Percentiles rank a stretch among this genome's conserved stretches.
phyloP scores from a whole-genome alignment of 2,888 invertebrate genomes.

The Metellina segmentata region DNA sequence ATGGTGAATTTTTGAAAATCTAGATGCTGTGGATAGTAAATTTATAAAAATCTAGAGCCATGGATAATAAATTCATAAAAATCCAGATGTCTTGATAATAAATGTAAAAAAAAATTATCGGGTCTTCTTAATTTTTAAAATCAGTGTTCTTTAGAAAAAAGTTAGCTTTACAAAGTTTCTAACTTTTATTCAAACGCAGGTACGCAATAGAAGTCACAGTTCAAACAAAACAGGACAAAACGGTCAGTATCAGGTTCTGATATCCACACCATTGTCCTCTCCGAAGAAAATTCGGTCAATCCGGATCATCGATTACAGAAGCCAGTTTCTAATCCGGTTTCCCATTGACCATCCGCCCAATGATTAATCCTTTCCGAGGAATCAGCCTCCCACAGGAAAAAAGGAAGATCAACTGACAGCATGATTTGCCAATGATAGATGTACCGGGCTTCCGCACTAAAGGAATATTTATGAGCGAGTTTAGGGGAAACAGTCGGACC shows the following conservation, averaged over 20 bases:
- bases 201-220: too few species aligned
- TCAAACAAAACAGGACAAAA: too few species aligned
- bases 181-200: too few species aligned
- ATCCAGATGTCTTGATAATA: too few species aligned
- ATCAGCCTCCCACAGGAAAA: conserved; percentile 32
- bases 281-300: not conserved
- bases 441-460: conserved; percentile 18
- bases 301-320: conserved; percentile 34
- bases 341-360: conserved; percentile 18
- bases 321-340: conserved; percentile 44
- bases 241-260: not conserved
- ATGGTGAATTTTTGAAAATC: too few species aligned
- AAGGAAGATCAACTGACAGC: conserved; percentile 16
- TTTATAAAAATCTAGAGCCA: too few species aligned
- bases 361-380: conserved; percentile 48
- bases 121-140: too few species aligned
- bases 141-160: too few species aligned
- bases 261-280: not conserved
- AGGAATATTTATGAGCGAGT: conserved; percentile 43
- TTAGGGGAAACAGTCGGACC: conserved; percentile 33
- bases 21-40: too few species aligned
- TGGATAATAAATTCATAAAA: too few species aligned
- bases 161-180: too few species aligned
- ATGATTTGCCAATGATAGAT: conserved; percentile 53
- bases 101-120: too few species aligned